Evolutionary conservation across 2,797 vertebrate species (phyloP).

Genomic region (Lacerta agilis): DNA sequence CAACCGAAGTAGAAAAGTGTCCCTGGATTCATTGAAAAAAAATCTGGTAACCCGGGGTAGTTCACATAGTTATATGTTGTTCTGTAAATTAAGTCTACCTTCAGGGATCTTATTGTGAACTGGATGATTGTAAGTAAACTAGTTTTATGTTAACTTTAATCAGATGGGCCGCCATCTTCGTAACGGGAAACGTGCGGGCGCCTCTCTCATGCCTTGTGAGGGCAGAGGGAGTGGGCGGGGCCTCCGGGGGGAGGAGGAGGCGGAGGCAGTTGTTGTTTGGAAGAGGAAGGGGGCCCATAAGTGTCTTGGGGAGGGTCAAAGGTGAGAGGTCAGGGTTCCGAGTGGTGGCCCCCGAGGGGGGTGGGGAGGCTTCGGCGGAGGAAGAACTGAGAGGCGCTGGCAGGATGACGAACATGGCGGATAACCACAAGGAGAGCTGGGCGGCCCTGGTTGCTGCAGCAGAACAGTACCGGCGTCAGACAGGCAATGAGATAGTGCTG

Average conservation of each 20-base stretch:
- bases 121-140: no score
- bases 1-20: no score
- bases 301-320: constrained; percentile 18
- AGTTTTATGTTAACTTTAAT: no score
- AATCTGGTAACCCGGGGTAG: no score
- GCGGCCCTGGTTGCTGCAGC: constrained; percentile 85
- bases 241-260: not conserved
- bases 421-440: constrained; percentile 92
- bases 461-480: constrained; percentile 86
- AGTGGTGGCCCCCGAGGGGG: constrained; percentile 22
- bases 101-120: no score
- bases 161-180: constrained; percentile 37
- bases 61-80: no score
- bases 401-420: constrained; percentile 82
- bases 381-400: not conserved
- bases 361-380: not conserved
- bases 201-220: not conserved
- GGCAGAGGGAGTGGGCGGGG: constrained; percentile 33
- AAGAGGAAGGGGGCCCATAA: not conserved
- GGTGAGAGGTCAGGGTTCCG: constrained; percentile 35
- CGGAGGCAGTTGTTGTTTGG: not conserved
- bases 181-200: not conserved
- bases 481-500: constrained; percentile 89
- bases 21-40: no score
- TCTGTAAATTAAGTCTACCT: no score